phyloP scores from a whole-genome alignment of 2,888 invertebrate species.

The Hyalella azteca region DNA sequence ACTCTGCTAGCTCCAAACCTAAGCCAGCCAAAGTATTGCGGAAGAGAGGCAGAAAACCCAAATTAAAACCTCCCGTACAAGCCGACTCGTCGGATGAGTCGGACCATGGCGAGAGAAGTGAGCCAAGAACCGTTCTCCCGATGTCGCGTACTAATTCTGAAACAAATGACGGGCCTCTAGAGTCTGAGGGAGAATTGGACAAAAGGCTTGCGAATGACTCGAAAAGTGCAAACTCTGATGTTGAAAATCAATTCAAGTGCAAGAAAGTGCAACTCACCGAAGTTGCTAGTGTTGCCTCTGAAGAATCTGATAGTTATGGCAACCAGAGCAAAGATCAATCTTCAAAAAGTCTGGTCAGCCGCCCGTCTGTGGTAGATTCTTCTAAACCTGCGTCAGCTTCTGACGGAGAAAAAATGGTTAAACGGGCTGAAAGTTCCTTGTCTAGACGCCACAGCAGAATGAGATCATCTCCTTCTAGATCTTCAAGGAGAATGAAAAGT shows the following conservation, averaged over 20 bases:
- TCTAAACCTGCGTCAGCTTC: neutral
- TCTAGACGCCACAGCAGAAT: neutral
- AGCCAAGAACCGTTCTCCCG: no score
- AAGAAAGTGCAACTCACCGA: neutral
- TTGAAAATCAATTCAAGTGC: neutral
- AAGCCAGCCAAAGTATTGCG: neutral
- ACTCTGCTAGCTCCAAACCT: neutral
- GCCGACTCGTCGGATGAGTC: neutral
- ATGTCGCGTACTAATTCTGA: no score
- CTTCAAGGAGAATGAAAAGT: neutral
- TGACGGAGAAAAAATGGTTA: neutral
- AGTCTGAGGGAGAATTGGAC: no score
- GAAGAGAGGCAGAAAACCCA: slow-evolving; percentile 15
- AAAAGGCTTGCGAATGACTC: no score
- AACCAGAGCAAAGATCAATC: neutral
- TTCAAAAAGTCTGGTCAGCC: neutral
- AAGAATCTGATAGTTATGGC: neutral
- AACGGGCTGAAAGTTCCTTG: no score
- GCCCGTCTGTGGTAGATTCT: neutral
- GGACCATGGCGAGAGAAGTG: slow-evolving; percentile 25
- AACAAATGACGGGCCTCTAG: no score
- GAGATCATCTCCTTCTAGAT: neutral
- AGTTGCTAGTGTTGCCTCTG: neutral
- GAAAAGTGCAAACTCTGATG: no score
- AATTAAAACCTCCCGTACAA: neutral